These are phyloP conservation scores for Drosophila eugracilis DNA, from an alignment of 1,140 invertebrate species.

Conservation along the genomic window DNA sequence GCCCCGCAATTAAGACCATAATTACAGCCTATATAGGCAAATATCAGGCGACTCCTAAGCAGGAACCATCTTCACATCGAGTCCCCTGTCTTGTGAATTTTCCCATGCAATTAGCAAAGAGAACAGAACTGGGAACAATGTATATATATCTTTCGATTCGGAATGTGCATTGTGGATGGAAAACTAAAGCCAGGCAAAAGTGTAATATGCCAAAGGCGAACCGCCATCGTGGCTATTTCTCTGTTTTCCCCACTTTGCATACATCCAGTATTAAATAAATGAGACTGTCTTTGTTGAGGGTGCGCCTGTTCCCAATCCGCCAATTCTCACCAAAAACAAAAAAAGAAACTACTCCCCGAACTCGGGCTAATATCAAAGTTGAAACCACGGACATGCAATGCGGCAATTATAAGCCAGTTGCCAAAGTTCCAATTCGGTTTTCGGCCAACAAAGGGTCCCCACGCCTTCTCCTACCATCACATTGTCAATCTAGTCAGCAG, in stretches of 20 bases:
- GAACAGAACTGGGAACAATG: slow-evolving; percentile 48
- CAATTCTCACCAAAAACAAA: slow-evolving; percentile 49
- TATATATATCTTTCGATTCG: slow-evolving; percentile 41
- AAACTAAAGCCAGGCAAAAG: slow-evolving; percentile 3
- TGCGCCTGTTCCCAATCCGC: slow-evolving; percentile 47
- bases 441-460: slow-evolving; percentile 43
- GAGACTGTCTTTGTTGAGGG: slow-evolving; percentile 38
- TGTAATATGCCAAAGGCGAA: slow-evolving; percentile 47
- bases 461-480: slow-evolving; percentile 28
- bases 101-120: slow-evolving; percentile 70
- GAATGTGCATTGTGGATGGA: slow-evolving; percentile 56
- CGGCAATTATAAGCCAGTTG: slow-evolving; percentile 68
- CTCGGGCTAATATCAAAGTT: slow-evolving; percentile 73
- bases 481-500: slow-evolving; percentile 80
- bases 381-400: slow-evolving; percentile 73
- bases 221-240: slow-evolving; percentile 11
- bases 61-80: slow-evolving; percentile 18
- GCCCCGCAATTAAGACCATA: background rate
- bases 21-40: slow-evolving; percentile 23
- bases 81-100: slow-evolving; percentile 58
- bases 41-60: slow-evolving; percentile 43
- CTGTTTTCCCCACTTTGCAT: slow-evolving; percentile 31
- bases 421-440: slow-evolving; percentile 35
- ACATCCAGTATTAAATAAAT: slow-evolving; percentile 13
- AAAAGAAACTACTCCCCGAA: slow-evolving; percentile 22